Evolutionary conservation across 2,797 vertebrate genomes (phyloP), one percentile per base, ranked within the genome.

Genomic region (Balearica regulorum): DNA sequence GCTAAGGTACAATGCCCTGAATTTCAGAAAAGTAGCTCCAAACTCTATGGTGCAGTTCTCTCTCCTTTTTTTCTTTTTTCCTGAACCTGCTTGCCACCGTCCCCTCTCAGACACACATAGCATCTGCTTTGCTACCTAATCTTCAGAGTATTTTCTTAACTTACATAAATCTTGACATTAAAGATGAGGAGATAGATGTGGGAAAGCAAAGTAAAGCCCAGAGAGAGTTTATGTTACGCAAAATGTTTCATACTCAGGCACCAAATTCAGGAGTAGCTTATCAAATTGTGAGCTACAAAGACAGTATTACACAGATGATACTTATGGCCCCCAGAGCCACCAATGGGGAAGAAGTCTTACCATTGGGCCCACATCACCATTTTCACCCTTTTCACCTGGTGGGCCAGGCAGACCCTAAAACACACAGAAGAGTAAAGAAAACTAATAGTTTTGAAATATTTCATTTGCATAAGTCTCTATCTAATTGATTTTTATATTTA

Each of bases 291-390:
- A 91, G 53, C 33, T 80, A 57, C 6, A 51, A 75, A 53, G 15
- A 28, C 14, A 72, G 0, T n/a, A 90, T 54, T 35, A 58, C 10
- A 55, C 0, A 0, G 53, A 58, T 18, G 43, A 26, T 54, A 65
- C n/a, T 61, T 64, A 20, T 46, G 16, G 26, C 24, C 51, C 55
- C 33, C 29, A 62, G 35, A 66, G 69, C 46, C 21, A 41, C 43
- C 9, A 25, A 2, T 4, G 7, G 19, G 49, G 41, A 90, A 43
- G 31, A 78, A 78, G 57, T 18, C 98, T 98, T 97, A 99, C 99
- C 99, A 99, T 99, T 57, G 99, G 98, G 54, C 99, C 99, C 46
- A 99, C 99, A 48, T 99, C 99, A 25, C 99, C 99, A n/a, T 99
- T 99, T 98, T 99, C 99, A 94, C 99, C 99, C 93, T 99, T 99